These are phyloP conservation scores for Paralichthys olivaceus DNA, from an alignment of 2,113 vertebrate genomes.

Conservation along the genomic window DNA sequence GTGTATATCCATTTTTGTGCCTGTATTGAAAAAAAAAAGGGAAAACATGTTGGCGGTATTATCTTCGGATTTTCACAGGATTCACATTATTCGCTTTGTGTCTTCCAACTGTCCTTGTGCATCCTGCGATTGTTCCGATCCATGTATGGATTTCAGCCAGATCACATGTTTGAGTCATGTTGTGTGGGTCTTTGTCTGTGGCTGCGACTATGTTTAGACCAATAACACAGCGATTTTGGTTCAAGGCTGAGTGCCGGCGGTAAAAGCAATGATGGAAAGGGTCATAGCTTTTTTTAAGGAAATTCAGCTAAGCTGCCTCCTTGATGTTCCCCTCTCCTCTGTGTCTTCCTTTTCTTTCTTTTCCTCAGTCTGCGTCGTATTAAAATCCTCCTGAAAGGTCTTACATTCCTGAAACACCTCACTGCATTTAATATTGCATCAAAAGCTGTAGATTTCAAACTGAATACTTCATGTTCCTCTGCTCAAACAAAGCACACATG, in stretches of 20 bases:
- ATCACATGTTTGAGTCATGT: slow-evolving; percentile 57
- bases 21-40: background rate
- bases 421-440: slow-evolving; percentile 62
- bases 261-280: slow-evolving; percentile 63
- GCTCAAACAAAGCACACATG: slow-evolving; percentile 20
- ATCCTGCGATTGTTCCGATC: slow-evolving; percentile 10
- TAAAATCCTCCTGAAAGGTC: background rate
- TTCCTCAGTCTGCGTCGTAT: slow-evolving; percentile 9
- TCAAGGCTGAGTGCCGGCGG: slow-evolving; percentile 41
- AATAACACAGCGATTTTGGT: slow-evolving; percentile 53
- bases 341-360: background rate
- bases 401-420: too few species aligned
- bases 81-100: background rate
- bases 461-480: slow-evolving; percentile 31
- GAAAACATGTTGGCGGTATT: slow-evolving; percentile 7
- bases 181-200: background rate
- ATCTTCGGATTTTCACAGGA: slow-evolving; percentile 14
- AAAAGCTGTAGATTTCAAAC: slow-evolving; percentile 63
- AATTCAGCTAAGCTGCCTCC: slow-evolving; percentile 58
- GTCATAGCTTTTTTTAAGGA: slow-evolving; percentile 64
- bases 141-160: slow-evolving; percentile 43
- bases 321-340: slow-evolving; percentile 36
- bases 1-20: slow-evolving; percentile 15
- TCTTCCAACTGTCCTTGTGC: slow-evolving; percentile 6
- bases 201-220: slow-evolving; percentile 52